Evolutionary conservation across 2,888 invertebrate species (phyloP), one percentile per base, ranked within the genome.

Genomic region (Linyphia triangularis): DNA sequence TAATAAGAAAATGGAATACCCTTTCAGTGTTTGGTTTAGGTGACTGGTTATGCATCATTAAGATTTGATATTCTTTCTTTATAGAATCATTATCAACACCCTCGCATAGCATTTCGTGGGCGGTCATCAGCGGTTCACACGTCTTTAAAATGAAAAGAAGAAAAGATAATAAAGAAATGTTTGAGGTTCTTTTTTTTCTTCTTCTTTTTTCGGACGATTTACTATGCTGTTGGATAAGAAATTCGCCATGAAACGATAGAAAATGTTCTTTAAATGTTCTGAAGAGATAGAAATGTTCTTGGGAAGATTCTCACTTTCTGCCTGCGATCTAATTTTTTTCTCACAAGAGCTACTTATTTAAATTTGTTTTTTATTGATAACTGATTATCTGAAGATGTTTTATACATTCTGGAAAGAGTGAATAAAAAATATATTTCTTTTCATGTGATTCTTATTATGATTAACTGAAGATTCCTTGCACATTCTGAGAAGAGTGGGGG

Each of bases 221-320:
- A 28, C 22, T 40, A 13, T 24, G 24, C 13, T 63, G 40, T 26
- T 9, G 63, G 33, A 19, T 33, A 59, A 57, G 59, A 40, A 28
- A 61, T 63, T 26, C 19, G 57, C 9, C 37, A 59, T 26, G 69
- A 81, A 81, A 81, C 30, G 43, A 30, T 26, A 51, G 59, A 59
- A 70, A 57, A 70, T 77, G 57, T 10, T 30, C 43, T 67, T 77
- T 85, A 85, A 77, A 70, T 85, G 85, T 77, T 85, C 40, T 40
- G 43, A 65, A 77, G 37, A 37, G 65, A 24, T 77, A 22, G 40
- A 40, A 69, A 37, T 10, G 40, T 40, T 26, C 69, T 24, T 85
- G 85, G 63, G 85, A 85, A 85, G 33, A 37, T 85, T 85, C 85
- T 77, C 85, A 85, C 69, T 72, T 6, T 57, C 33, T 51, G 26